Percentiles rank a stretch among this genome's conserved stretches.
Evolutionary conservation across 2,113 vertebrate genomes (phyloP).

Genomic region (human): DNA sequence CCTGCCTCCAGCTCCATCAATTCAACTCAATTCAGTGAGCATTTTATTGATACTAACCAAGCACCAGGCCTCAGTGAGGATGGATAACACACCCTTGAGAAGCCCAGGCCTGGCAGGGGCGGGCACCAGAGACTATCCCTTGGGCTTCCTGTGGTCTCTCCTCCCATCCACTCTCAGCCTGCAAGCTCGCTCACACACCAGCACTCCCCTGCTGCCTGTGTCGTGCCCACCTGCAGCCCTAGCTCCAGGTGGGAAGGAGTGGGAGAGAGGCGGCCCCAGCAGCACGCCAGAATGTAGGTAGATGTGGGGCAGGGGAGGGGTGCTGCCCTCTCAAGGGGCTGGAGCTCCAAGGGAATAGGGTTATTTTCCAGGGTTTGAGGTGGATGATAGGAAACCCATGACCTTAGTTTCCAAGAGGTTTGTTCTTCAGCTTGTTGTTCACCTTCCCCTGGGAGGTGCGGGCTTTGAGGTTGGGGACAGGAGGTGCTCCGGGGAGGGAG

Average conservation of each 20-base stretch:
- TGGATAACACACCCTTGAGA: not conserved
- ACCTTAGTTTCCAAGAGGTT: not conserved
- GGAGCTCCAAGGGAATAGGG: not conserved
- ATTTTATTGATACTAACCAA: too few species aligned
- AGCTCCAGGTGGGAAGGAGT: not conserved
- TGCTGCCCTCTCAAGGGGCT: not conserved
- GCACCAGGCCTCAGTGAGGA: not conserved
- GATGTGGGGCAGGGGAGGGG: not conserved
- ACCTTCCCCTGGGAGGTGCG: not conserved
- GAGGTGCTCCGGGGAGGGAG: not conserved
- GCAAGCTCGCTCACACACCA: not conserved
- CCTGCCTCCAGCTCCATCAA: not conserved
- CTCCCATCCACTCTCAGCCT: not conserved
- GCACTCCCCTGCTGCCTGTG: not conserved
- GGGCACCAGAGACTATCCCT: not conserved
- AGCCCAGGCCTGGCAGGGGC: not conserved
- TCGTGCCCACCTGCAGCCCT: not conserved
- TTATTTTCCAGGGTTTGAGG: not conserved
- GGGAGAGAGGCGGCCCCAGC: not conserved
- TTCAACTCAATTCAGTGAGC: not conserved
- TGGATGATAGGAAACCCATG: not conserved
- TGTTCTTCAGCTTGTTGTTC: not conserved
- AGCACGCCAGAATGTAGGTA: not conserved
- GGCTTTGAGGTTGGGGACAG: not conserved
- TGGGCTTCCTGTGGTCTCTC: not conserved